Evolutionary conservation across 37 sponge, comb jelly and placozoan species (phyloP).

Genomic region (Geodia barretti): DNA sequence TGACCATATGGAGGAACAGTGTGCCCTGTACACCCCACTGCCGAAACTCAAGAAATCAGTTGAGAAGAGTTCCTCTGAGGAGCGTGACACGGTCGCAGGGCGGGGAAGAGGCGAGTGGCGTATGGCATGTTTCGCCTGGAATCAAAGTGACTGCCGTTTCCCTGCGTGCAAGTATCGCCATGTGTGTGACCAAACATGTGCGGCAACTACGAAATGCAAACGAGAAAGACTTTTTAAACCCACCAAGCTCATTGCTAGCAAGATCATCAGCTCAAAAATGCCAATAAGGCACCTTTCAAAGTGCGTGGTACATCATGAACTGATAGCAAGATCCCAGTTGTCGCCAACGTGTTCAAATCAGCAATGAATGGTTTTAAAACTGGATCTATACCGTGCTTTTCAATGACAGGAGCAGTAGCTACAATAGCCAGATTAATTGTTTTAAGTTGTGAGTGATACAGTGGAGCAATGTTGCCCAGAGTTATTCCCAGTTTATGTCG

Average conservation of each 20-base stretch:
- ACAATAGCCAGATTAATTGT: conserved; percentile 16
- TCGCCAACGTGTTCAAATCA: conserved; percentile 29
- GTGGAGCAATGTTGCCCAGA: conserved; percentile 36
- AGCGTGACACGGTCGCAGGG: not conserved
- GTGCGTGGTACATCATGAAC: not conserved
- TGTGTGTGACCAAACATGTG: conserved; percentile 30
- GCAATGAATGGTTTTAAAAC: conserved; percentile 33
- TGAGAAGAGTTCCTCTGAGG: not conserved
- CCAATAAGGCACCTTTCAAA: conserved; percentile 41
- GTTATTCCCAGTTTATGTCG: conserved; percentile 45
- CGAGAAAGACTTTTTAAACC: conserved; percentile 43
- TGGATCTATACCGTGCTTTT: conserved; percentile 37
- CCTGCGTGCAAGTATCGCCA: conserved; percentile 1
- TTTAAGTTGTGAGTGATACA: conserved; percentile 8
- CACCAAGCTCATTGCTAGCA: conserved; percentile 29
- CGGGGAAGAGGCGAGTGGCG: not conserved
- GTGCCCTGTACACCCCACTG: not conserved
- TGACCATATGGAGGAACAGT: not conserved
- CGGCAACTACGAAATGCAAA: conserved; percentile 39
- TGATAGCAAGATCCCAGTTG: conserved; percentile 9
- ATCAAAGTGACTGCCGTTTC: not conserved
- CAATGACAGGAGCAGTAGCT: conserved; percentile 26
- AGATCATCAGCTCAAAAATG: no score
- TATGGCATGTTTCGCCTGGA: conserved; percentile 9
- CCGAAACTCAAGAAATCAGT: no score